Base-by-base conservation (phyloP, 2,113 vertebrate species). In the Hypomesus transpacificus region DNA sequence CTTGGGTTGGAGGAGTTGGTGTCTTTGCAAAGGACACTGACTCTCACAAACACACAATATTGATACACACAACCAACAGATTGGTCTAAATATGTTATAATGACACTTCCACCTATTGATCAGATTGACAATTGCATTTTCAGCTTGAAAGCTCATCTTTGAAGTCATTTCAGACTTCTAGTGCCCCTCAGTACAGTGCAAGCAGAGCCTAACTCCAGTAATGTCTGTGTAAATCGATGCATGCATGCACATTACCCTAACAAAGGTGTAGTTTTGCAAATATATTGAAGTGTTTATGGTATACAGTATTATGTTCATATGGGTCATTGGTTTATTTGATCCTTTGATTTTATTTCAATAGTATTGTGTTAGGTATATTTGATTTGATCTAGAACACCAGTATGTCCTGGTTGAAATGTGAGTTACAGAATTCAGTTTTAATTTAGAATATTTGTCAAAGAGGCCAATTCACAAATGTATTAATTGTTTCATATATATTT, bases 181-280 rank as follows among this genome's bases (percentile, higher is more conserved):
- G 39, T 46, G n/a, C 39, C 39, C 39, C 7, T 46, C 39, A 46
- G n/a, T 39, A 59, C 60, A 16, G 80, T 87, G 73, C 82, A 85
- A 87, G 88, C 91, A 90, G 88, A 90, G 89, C 85, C 84, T 68
- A 50, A 74, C 39, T 74, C 88, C 88, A 85, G 87, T 73, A 75
- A 82, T 83, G 85, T 91, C 39, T 83, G 88, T 92, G 87, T 90
- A 86, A 84, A 82, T 90, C 86, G 88, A 89, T 86, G 92, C 91
- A 93, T 92, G 92, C 91, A 91, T 92, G 92, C 86, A 88, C 76
- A 86, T 86, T 87, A 87, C 86, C 87, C 88, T 90, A 82, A 91
- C 86, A 82, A 91, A 91, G 84, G 89, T 88, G 85, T 78, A 81
- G 78, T 92, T 83, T 80, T 88, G 87, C 85, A 80, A 83, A 89